phyloP scores from a whole-genome alignment of 2,888 invertebrate species.

The Hemaris fuciformis region DNA sequence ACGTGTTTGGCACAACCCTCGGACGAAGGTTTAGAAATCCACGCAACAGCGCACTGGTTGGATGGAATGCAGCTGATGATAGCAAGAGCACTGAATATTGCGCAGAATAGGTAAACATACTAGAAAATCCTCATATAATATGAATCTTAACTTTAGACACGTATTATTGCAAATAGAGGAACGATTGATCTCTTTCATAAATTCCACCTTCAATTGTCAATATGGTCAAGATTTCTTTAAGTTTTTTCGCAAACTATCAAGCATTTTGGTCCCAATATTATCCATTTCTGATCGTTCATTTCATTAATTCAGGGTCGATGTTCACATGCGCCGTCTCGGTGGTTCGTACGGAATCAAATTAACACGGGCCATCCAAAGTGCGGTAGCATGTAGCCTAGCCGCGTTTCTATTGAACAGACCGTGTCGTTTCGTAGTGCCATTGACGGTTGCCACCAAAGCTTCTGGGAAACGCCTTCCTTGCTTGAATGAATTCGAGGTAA shows the following conservation, averaged over 20 bases:
- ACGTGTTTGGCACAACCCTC: conserved; percentile 80
- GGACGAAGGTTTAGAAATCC: conserved; percentile 84
- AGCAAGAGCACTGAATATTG: conserved; percentile 74
- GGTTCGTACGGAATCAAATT: background rate
- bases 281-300: no score
- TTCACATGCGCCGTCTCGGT: background rate
- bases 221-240: no score
- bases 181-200: no score
- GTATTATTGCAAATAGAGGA: no score
- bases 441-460: background rate
- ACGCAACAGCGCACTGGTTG: conserved; percentile 79
- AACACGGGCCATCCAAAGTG: background rate
- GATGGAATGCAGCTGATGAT: conserved; percentile 75
- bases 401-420: background rate
- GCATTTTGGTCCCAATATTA: no score
- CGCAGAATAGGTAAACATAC: conserved; percentile 74
- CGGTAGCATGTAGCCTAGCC: background rate
- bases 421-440: background rate
- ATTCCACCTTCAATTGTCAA: no score
- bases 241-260: no score
- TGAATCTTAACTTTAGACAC: no score
- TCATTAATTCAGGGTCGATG: background rate
- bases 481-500: background rate
- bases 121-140: background rate
- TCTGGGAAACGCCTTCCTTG: background rate